These are phyloP conservation scores for Aphrocallistes beatrix DNA, from an alignment of 37 sponge, comb jelly and placozoan genomes.

Conservation along the genomic window DNA sequence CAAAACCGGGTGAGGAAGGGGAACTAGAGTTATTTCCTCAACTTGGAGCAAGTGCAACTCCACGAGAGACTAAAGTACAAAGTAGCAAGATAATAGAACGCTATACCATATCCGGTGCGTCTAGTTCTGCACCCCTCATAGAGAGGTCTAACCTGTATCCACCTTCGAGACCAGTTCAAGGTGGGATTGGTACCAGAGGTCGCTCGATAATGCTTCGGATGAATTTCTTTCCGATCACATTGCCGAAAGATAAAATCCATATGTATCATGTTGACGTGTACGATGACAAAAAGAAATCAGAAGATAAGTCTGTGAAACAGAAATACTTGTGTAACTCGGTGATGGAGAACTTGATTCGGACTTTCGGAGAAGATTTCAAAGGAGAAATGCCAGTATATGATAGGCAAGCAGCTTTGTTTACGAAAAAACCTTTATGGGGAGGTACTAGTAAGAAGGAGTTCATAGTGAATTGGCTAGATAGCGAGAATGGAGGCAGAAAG, in stretches of 20 bases:
- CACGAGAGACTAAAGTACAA: no score
- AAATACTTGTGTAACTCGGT: not conserved
- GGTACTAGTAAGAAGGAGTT: not conserved
- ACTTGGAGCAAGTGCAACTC: no score
- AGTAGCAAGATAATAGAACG: no score
- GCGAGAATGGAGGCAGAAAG: not conserved
- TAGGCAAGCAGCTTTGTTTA: not conserved
- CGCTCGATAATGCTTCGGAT: not conserved
- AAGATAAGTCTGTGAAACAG: not conserved
- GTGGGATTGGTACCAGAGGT: not conserved
- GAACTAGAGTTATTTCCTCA: no score
- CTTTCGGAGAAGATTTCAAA: not conserved
- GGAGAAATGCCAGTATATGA: not conserved
- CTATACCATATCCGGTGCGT: no score
- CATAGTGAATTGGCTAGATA: slow-evolving; percentile 10
- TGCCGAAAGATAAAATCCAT: not conserved
- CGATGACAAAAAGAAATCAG: not conserved
- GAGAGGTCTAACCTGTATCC: no score
- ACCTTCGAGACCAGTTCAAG: not conserved
- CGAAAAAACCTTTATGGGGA: not conserved
- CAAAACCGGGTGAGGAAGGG: no score
- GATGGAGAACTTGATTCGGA: not conserved
- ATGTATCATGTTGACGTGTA: slow-evolving; percentile 7
- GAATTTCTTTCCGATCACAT: not conserved
- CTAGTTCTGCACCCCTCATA: no score